A percentile compares a stretch with the other conserved stretches of the same genome.
Conservation (phyloP, 2,797 vertebrate genomes). For the Poeciliopsis gracilis region DNA sequence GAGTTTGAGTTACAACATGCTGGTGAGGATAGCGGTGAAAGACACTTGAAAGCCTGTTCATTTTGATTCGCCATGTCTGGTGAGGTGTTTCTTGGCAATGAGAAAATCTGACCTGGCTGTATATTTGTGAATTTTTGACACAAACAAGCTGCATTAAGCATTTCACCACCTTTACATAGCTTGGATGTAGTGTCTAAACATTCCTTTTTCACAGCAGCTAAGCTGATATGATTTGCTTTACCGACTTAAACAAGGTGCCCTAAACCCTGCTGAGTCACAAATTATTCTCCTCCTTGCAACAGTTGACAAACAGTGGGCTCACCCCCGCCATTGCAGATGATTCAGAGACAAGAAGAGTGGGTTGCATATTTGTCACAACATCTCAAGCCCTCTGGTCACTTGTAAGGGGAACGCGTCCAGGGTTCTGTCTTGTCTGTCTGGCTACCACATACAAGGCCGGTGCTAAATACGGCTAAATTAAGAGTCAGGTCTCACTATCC, state of each 20-base stretch:
- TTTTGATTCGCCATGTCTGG: not conserved
- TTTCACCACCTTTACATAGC: not conserved
- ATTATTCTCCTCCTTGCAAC: slow-evolving; percentile 62
- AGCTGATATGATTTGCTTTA: slow-evolving; percentile 26
- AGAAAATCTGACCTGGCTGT: not conserved
- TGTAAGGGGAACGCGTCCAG: slow-evolving; percentile 54
- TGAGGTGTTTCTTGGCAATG: not conserved
- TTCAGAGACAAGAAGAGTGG: slow-evolving; percentile 55
- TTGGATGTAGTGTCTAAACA: not conserved
- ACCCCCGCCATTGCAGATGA: slow-evolving; percentile 59
- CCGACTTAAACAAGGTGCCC: slow-evolving; percentile 48
- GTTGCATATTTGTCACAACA: slow-evolving; percentile 65
- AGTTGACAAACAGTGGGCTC: slow-evolving; percentile 60
- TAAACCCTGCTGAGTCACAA: slow-evolving; percentile 62
- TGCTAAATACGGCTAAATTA: slow-evolving; percentile 35
- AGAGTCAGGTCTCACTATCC: slow-evolving; percentile 53
- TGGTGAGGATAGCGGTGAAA: too few relatives aligned
- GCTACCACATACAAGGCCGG: slow-evolving; percentile 49
- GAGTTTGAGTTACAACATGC: not conserved
- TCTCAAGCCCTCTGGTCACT: slow-evolving; percentile 53
- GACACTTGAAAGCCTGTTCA: not conserved
- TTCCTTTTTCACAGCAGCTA: not conserved
- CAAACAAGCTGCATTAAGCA: not conserved
- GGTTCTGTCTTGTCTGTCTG: slow-evolving; percentile 56
- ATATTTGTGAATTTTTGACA: not conserved